phyloP scores from a whole-genome alignment of 2,113 vertebrate species.

The Vanacampus margaritifer region DNA sequence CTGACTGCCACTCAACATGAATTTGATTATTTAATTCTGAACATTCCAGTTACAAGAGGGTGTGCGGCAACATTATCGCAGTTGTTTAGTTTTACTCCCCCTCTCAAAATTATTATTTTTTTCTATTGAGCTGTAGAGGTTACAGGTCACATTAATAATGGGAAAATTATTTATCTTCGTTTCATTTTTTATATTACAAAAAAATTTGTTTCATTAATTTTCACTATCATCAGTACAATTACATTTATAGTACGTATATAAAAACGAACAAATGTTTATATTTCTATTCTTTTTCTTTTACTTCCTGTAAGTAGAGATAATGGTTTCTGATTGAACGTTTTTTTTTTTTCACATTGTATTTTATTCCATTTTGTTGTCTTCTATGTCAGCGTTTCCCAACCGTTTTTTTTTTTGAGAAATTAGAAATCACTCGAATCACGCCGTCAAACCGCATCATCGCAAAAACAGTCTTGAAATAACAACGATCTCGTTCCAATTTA shows the following conservation, averaged over 20 bases:
- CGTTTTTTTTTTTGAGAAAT: neutral
- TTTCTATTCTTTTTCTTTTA: constrained; percentile 3
- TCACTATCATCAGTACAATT: neutral
- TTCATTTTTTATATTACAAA: no score
- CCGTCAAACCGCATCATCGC: no score
- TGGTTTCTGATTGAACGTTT: neutral
- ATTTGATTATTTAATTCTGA: no score
- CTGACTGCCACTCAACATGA: no score
- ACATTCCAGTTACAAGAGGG: neutral
- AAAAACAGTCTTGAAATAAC: neutral
- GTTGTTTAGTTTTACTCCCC: no score
- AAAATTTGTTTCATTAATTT: no score
- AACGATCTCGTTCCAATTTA: neutral
- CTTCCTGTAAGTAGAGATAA: neutral
- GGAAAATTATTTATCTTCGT: no score
- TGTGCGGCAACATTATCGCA: neutral
- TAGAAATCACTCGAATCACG: no score
- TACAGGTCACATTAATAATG: no score
- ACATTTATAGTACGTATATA: neutral
- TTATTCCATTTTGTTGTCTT: constrained; percentile 26
- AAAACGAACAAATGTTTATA: neutral
- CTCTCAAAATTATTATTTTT: no score
- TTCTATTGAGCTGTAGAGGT: no score
- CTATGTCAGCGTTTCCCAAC: constrained; percentile 4
- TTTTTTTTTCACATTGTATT: constrained; percentile 24